These are phyloP conservation scores for Dendrolimus punctatus DNA, from an alignment of 1,140 invertebrate species.

Conservation along the genomic window DNA sequence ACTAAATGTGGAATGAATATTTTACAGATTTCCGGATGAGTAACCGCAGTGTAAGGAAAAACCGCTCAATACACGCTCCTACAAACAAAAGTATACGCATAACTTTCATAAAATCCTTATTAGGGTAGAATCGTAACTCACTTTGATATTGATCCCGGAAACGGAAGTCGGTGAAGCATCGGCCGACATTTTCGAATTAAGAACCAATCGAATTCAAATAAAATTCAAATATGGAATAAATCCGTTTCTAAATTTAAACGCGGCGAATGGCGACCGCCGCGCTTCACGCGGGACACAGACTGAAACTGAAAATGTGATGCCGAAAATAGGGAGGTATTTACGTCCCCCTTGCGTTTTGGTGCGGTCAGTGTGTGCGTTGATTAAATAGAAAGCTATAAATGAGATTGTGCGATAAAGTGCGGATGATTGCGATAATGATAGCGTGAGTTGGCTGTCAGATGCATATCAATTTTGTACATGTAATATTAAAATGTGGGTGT, in stretches of 20 bases:
- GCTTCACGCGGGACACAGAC: slow-evolving; percentile 38
- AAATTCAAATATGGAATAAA: slow-evolving; percentile 1
- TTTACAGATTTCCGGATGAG: too few species aligned
- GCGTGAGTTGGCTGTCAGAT: too few species aligned
- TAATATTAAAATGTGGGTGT: too few species aligned
- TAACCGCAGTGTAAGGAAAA: too few species aligned
- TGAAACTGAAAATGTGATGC: slow-evolving; percentile 60
- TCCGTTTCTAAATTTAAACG: slow-evolving; percentile 2
- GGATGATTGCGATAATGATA: too few species aligned
- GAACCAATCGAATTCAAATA: slow-evolving; percentile 8
- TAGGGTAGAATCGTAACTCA: slow-evolving; percentile 23
- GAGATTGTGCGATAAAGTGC: slow-evolving; percentile 3
- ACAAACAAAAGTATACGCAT: too few species aligned
- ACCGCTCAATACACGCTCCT: too few species aligned
- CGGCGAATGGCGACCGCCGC: slow-evolving; percentile 34
- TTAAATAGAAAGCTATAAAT: slow-evolving; percentile 33
- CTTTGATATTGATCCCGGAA: slow-evolving; percentile 62
- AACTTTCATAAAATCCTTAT: too few species aligned
- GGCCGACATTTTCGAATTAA: slow-evolving; percentile 38
- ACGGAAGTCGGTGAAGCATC: slow-evolving; percentile 35
- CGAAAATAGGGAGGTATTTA: slow-evolving; percentile 55
- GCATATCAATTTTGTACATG: too few species aligned
- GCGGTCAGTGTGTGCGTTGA: slow-evolving; percentile 20
- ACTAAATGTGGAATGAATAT: too few species aligned
- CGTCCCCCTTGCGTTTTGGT: slow-evolving; percentile 29